Conservation (phyloP, 2,888 invertebrate species). For the Slavum lentiscoides region DNA sequence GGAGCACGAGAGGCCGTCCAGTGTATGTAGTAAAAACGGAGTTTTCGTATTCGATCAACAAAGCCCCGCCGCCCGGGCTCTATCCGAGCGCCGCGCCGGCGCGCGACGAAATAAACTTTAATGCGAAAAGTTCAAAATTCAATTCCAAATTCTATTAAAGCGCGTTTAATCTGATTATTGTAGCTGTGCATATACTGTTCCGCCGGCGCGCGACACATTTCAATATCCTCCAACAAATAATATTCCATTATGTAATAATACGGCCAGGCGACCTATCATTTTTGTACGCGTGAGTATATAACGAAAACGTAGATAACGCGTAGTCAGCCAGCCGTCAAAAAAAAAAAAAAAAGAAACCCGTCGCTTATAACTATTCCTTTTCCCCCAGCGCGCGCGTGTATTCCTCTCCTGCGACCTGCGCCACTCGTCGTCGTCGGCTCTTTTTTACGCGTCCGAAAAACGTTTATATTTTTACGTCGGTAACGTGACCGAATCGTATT, state of each 20-base stretch:
- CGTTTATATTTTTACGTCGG: conserved; percentile 22
- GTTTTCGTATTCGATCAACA: conserved; percentile 31
- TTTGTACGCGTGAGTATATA: no score
- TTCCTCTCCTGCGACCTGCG: no score
- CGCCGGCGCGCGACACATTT: neutral
- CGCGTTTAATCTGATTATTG: conserved; percentile 31
- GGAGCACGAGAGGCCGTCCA: no score
- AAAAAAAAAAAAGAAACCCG: no score
- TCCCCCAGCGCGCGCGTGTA: no score
- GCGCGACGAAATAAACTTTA: conserved; percentile 26
- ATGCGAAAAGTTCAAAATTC: conserved; percentile 41
- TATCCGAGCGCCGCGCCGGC: neutral
- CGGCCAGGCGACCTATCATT: no score
- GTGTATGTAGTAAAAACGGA: neutral
- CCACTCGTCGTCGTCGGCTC: no score
- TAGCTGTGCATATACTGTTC: conserved; percentile 1
- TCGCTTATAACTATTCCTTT: no score
- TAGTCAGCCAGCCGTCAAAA: no score
- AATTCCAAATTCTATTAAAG: conserved; percentile 37
- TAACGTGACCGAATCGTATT: conserved; percentile 46
- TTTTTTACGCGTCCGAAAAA: neutral
- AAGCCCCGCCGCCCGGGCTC: neutral
- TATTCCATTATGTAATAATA: neutral
- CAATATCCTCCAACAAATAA: neutral
- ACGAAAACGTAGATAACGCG: neutral